Evolutionary conservation across 1,140 invertebrate genomes (phyloP).

Genomic region (Oreohelix idahoensis): DNA sequence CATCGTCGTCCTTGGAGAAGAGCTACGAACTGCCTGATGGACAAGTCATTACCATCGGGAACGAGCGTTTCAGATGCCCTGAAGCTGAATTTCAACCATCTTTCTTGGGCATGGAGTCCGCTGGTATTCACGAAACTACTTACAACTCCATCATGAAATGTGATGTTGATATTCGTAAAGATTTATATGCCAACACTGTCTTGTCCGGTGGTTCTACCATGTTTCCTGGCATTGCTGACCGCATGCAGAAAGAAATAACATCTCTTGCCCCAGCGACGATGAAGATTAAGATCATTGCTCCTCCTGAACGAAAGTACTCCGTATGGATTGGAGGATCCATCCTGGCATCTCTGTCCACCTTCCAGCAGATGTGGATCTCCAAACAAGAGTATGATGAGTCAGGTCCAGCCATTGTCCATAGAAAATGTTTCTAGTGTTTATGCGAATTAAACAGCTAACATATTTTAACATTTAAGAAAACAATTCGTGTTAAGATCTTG

Average conservation of each 20-base stretch:
- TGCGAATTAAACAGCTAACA: neutral
- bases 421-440: neutral
- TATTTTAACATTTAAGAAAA: no score
- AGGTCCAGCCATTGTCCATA: no score
- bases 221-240: no score
- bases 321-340: slow-evolving; percentile 72
- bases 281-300: slow-evolving; percentile 62
- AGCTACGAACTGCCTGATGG: no score
- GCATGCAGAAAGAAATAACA: slow-evolving; percentile 50
- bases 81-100: slow-evolving; percentile 76
- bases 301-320: slow-evolving; percentile 71
- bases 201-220: no score
- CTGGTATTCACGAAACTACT: no score
- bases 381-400: slow-evolving; percentile 96
- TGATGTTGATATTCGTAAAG: no score
- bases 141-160: no score
- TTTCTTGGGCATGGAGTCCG: slow-evolving; percentile 75
- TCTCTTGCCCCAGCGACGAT: slow-evolving; percentile 20
- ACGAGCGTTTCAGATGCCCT: no score
- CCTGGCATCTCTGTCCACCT: slow-evolving; percentile 76
- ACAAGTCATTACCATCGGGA: no score
- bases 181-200: no score
- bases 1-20: slow-evolving; percentile 75
- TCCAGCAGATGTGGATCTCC: slow-evolving; percentile 85
- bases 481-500: no score